These are phyloP conservation scores for Drosophila phalerata DNA, from an alignment of 2,888 invertebrate genomes.

Conservation along the genomic window DNA sequence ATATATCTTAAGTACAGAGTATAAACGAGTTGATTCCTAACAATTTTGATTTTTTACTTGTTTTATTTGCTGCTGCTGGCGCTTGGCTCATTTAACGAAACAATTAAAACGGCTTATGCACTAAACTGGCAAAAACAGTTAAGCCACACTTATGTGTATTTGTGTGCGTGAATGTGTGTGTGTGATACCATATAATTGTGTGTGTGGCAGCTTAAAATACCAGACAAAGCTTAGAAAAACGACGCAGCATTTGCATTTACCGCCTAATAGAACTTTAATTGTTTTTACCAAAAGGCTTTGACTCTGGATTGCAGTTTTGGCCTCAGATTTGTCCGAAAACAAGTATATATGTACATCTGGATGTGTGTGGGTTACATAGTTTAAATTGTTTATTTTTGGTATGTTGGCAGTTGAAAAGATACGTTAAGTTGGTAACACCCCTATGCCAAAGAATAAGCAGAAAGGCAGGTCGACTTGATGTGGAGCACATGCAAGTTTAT, in stretches of 20 bases:
- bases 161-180: constrained; percentile 23
- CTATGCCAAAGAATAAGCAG: not conserved
- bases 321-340: not conserved
- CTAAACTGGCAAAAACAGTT: constrained; percentile 71
- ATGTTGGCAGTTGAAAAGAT: constrained; percentile 22
- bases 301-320: constrained; percentile 18
- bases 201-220: constrained; percentile 46
- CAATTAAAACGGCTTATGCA: constrained; percentile 78
- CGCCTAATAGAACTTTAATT: constrained; percentile 80
- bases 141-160: constrained; percentile 55
- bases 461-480: constrained; percentile 33
- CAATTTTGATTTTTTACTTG: not conserved
- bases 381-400: constrained; percentile 29
- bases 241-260: constrained; percentile 68
- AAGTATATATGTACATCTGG: not conserved
- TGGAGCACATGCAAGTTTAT: constrained; percentile 54
- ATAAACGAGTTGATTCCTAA: not conserved
- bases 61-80: constrained; percentile 31
- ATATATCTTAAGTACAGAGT: not conserved
- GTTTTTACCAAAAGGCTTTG: constrained; percentile 50
- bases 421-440: constrained; percentile 20
- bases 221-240: constrained; percentile 39
- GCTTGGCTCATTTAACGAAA: constrained; percentile 75
- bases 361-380: constrained; percentile 22
- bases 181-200: not conserved